phyloP scores from a whole-genome alignment of 2,888 invertebrate genomes.

The Frankliniella intonsa region DNA sequence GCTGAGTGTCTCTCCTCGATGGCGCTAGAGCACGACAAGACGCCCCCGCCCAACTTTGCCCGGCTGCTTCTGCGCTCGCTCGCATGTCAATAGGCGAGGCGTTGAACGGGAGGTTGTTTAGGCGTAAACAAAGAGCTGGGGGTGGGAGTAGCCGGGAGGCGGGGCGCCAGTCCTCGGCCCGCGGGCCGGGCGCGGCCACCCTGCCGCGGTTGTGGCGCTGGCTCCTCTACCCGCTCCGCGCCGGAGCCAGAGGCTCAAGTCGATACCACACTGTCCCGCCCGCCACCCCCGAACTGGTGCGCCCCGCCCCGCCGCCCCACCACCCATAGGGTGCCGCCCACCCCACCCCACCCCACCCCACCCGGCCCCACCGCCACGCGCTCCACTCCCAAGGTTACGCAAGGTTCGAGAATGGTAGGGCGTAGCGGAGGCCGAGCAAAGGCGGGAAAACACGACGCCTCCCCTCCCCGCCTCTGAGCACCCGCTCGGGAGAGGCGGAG shows the following conservation, averaged over 20 bases:
- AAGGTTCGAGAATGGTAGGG: conserved; percentile 17
- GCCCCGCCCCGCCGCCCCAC: background rate
- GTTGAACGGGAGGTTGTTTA: background rate
- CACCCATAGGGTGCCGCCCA: background rate
- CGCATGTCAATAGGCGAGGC: background rate
- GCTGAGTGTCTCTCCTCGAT: background rate
- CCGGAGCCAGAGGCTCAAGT: background rate
- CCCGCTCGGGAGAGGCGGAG: too few relatives aligned
- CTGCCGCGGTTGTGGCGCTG: too few relatives aligned
- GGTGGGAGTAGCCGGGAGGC: background rate
- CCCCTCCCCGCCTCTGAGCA: too few relatives aligned
- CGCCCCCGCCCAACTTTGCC: background rate
- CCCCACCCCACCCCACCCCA: background rate
- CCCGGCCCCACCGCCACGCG: background rate
- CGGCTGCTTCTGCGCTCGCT: background rate
- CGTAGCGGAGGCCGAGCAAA: background rate
- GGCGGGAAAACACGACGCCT: background rate
- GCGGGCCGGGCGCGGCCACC: background rate
- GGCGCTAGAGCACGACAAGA: background rate
- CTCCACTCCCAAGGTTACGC: conserved; percentile 18
- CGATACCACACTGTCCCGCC: background rate
- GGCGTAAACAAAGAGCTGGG: background rate
- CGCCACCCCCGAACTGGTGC: background rate
- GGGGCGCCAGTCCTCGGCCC: background rate
- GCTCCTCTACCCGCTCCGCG: too few relatives aligned